These are phyloP conservation scores for Condylostylus longicornis DNA, from an alignment of 1,140 invertebrate species.

Conservation along the genomic window DNA sequence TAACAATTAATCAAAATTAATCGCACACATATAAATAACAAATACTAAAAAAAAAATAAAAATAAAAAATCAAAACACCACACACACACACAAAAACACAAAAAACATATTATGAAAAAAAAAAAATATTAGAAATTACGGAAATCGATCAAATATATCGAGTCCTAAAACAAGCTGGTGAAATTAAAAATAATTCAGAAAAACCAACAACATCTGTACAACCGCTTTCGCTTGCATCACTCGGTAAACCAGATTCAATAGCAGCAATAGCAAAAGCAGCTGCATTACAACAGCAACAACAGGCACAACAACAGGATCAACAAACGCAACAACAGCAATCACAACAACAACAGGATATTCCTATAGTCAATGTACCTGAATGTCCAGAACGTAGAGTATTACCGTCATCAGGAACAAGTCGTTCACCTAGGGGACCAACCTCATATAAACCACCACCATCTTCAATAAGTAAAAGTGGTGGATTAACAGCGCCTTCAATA, in stretches of 20 bases:
- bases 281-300: slow-evolving; percentile 17
- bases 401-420: slow-evolving; percentile 9
- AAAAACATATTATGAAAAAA: not conserved
- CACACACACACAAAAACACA: slow-evolving; percentile 11
- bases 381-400: slow-evolving; percentile 9
- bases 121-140: slow-evolving; percentile 26
- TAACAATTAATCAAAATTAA: no score
- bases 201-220: slow-evolving; percentile 16
- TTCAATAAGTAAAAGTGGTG: not conserved
- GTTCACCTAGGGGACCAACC: slow-evolving; percentile 18
- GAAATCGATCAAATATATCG: slow-evolving; percentile 84
- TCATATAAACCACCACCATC: slow-evolving; percentile 6
- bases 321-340: slow-evolving; percentile 6
- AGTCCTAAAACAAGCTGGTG: slow-evolving; percentile 81
- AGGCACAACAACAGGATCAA: slow-evolving; percentile 5
- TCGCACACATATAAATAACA: no score
- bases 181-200: slow-evolving; percentile 43
- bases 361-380: slow-evolving; percentile 14
- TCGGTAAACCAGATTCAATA: slow-evolving; percentile 28
- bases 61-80: slow-evolving; percentile 8
- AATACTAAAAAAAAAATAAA: slow-evolving; percentile 7
- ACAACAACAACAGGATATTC: slow-evolving; percentile 13
- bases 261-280: slow-evolving; percentile 16
- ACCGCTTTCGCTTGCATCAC: slow-evolving; percentile 35
- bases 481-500: not conserved